Conservation (phyloP, 2,888 invertebrate species). For the Himalopsyche tibetana region DNA sequence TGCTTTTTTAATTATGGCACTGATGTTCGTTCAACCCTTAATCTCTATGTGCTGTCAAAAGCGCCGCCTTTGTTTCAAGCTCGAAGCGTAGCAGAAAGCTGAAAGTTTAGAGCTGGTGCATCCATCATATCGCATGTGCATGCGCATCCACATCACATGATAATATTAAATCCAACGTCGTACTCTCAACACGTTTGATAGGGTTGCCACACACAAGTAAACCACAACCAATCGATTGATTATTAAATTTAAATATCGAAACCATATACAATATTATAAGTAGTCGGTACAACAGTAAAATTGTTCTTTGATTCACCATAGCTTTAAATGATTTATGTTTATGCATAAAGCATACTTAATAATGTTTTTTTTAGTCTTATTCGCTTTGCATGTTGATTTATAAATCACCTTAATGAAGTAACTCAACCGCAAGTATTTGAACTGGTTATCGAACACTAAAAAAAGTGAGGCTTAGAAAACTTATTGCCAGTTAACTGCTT, state of each 20-base stretch:
- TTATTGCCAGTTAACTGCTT: no score
- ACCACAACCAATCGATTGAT: no score
- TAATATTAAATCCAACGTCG: constrained; percentile 39
- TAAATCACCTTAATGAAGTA: no score
- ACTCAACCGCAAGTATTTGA: no score
- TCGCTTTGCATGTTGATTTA: no score
- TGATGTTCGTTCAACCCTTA: constrained; percentile 12
- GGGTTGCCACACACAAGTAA: neutral
- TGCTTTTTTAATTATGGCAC: constrained; percentile 1
- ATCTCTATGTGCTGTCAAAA: constrained; percentile 51
- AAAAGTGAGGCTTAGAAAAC: neutral
- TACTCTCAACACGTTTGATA: neutral
- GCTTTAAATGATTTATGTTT: no score
- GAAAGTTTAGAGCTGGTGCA: constrained; percentile 52
- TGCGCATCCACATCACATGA: constrained; percentile 54
- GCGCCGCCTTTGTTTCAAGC: constrained; percentile 52
- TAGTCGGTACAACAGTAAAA: no score
- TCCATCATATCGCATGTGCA: constrained; percentile 64
- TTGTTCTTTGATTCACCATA: no score
- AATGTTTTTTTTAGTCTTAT: no score
- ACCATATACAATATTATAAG: no score
- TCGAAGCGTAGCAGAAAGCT: constrained; percentile 43
- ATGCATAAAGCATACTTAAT: no score
- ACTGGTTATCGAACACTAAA: neutral
- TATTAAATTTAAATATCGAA: no score